Base-by-base conservation (phyloP, 1,140 invertebrate genomes). In the Battus philenor region DNA sequence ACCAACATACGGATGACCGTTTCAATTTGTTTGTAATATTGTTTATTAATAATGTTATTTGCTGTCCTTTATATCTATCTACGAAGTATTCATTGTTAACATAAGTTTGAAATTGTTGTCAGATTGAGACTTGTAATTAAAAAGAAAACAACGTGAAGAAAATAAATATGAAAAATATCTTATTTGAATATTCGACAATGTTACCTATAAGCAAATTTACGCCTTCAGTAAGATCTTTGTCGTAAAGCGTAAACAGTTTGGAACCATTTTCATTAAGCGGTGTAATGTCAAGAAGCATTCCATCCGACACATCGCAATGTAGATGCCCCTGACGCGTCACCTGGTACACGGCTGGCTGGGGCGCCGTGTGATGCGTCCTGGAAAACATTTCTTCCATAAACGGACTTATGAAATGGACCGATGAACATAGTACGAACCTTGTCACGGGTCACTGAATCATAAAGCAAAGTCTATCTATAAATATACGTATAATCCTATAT, bases 141-240 rank as follows among this genome's bases (percentile, higher is more conserved):
- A n/a, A n/a, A n/a, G n/a, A n/a, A n/a, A n/a, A n/a, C n/a, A n/a
- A n/a, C n/a, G n/a, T n/a, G n/a, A n/a, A n/a, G n/a, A n/a, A n/a
- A n/a, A n/a, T n/a, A n/a, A n/a, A n/a, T n/a, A n/a, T n/a, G n/a
- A n/a, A n/a, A n/a, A n/a, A n/a, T n/a, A n/a, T n/a, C n/a, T n/a
- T n/a, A n/a, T n/a, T n/a, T n/a, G n/a, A n/a, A n/a, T n/a, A n/a
- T n/a, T n/a, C n/a, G n/a, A n/a, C n/a, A n/a, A n/a, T 11, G 16
- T 58, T 58, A 91, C 91, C 90, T 81, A 91, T 91, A 44, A 92
- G 80, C 51, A 91, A 85, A 76, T 92, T 91, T 54, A 90, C 89
- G 49, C 91, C 91, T 59, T 91, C 90, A 15, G 88, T 89, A 22
- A 92, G 82, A 66, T 92, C 90, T 75, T 91, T 91, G 62, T 92